Percentiles rank a stretch among this genome's conserved stretches.
Evolutionary conservation across 2,888 invertebrate species (phyloP).

Genomic region (Drosophila glabriapex): DNA sequence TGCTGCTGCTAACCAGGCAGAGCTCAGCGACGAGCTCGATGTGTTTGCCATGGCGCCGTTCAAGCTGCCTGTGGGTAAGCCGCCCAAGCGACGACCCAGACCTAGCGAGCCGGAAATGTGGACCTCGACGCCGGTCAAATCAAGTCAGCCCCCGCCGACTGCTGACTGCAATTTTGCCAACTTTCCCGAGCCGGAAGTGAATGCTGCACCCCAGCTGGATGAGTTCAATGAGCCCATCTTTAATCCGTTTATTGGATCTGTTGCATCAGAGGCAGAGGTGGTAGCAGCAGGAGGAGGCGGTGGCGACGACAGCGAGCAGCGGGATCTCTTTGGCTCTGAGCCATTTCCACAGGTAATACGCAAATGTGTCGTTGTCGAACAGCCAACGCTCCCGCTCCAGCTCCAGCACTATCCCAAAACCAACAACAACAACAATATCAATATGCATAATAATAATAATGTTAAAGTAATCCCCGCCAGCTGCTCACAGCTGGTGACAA

Average conservation of each 20-base stretch:
- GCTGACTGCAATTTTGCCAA: conserved; percentile 59
- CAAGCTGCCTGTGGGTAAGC: conserved; percentile 82
- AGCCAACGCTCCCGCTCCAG: conserved; percentile 20
- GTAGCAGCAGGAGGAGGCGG: neutral
- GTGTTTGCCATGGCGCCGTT: conserved; percentile 91
- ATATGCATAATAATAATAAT: conserved; percentile 45
- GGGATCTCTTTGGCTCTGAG: conserved; percentile 85
- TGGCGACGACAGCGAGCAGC: conserved; percentile 45
- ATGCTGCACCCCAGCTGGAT: conserved; percentile 67
- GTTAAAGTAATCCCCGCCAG: conserved; percentile 44
- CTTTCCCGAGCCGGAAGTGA: conserved; percentile 36
- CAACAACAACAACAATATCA: conserved; percentile 51
- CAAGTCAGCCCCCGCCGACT: conserved; percentile 49
- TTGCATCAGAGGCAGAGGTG: neutral
- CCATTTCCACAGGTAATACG: conserved; percentile 85
- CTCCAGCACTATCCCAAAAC: conserved; percentile 46
- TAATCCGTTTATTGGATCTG: conserved; percentile 79
- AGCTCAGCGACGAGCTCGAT: conserved; percentile 86
- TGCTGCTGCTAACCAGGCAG: conserved; percentile 35
- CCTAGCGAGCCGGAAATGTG: conserved; percentile 78
- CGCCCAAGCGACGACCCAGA: conserved; percentile 69
- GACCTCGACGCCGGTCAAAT: conserved; percentile 84
- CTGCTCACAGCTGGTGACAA: conserved; percentile 81
- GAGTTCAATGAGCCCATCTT: conserved; percentile 85
- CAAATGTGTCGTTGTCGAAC: conserved; percentile 72